Conservation (phyloP, 2,888 invertebrate genomes). For the Morinoia aosen region DNA sequence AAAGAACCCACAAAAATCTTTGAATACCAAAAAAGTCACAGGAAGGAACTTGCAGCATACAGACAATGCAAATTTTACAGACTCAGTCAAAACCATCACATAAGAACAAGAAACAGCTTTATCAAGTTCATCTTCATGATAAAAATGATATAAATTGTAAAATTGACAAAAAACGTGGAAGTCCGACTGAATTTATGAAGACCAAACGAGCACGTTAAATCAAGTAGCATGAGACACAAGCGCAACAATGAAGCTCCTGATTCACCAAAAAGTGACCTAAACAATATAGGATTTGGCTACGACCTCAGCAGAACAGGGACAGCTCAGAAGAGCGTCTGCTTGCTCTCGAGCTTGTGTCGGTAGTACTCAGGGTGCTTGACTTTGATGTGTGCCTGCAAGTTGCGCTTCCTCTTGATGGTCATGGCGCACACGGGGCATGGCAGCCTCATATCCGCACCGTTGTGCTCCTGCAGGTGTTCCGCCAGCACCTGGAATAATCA, state of each 20-base stretch:
- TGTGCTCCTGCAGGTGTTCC: conserved; percentile 66
- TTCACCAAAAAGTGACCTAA: neutral
- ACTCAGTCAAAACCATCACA: neutral
- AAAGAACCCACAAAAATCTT: neutral
- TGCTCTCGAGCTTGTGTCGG: conserved; percentile 61
- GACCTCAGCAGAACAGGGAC: neutral
- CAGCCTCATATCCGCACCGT: conserved; percentile 65
- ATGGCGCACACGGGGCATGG: conserved; percentile 66
- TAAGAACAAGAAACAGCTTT: neutral
- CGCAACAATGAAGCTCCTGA: neutral
- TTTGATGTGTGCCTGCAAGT: conserved; percentile 67
- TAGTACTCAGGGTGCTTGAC: conserved; percentile 67
- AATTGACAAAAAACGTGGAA: neutral
- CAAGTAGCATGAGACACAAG: neutral
- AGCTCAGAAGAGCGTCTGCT: conserved; percentile 60
- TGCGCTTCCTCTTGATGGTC: conserved; percentile 66
- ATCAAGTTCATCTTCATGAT: neutral
- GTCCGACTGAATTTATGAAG: neutral
- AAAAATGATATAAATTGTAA: neutral
- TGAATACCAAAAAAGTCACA: neutral
- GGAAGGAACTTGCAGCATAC: neutral
- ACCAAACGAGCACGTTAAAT: neutral
- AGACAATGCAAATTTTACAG: neutral
- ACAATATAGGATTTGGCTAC: neutral
- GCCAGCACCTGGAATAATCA: conserved; percentile 54